Evolutionary conservation across 2,888 invertebrate species (phyloP).

Genomic region (Gymnoscelis rufifasciata): DNA sequence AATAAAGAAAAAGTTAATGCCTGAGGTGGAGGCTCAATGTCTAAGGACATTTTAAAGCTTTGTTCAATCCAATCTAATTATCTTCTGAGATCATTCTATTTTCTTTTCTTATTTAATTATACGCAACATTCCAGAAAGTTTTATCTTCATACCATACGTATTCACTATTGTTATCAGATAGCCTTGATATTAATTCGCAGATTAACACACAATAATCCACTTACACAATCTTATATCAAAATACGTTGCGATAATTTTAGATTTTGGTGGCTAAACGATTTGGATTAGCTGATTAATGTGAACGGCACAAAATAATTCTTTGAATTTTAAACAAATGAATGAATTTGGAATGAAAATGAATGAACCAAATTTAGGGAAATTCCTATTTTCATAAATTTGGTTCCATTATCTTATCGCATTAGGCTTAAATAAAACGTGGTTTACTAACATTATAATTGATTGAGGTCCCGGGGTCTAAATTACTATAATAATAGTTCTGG

Average conservation of each 20-base stretch:
- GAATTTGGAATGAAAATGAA: no score
- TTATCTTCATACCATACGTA: neutral
- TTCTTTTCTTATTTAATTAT: no score
- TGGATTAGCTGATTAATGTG: neutral
- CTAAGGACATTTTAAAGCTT: no score
- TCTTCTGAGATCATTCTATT: no score
- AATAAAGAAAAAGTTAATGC: no score
- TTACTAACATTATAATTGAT: neutral
- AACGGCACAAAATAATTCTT: no score
- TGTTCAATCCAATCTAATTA: no score
- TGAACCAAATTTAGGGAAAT: neutral
- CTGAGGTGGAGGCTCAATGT: no score
- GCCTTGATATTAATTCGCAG: slow-evolving; percentile 35
- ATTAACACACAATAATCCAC: slow-evolving; percentile 45
- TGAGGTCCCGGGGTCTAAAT: slow-evolving; percentile 18
- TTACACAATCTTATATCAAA: slow-evolving; percentile 35
- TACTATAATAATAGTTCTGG: slow-evolving; percentile 24
- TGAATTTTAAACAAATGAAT: neutral
- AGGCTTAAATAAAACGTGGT: slow-evolving; percentile 1
- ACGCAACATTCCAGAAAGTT: no score
- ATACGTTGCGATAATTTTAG: slow-evolving; percentile 28
- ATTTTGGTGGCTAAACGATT: slow-evolving; percentile 2
- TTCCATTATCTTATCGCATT: neutral
- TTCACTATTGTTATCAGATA: slow-evolving; percentile 26
- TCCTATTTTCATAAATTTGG: neutral